Conservation (phyloP, 2,888 invertebrate genomes). For the Aporophyla nigra region DNA sequence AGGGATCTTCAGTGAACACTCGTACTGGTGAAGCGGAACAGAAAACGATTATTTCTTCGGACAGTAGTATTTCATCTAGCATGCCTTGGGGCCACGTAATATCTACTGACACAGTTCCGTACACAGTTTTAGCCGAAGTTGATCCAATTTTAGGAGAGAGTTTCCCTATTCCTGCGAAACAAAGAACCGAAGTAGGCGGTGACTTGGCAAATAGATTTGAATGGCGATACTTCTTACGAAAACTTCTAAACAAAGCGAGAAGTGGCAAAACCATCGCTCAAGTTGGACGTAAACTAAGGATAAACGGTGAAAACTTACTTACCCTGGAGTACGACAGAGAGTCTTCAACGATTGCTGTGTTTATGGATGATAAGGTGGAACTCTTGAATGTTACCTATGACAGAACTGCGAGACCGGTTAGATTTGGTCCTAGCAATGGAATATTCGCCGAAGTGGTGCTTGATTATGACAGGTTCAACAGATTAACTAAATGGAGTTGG, state of each 20-base stretch:
- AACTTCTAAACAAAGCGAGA: constrained; percentile 92
- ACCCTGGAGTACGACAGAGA: constrained; percentile 98
- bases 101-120: constrained; percentile 97
- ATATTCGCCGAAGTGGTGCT: constrained; percentile 97
- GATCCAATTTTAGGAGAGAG: constrained; percentile 97
- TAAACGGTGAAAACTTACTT: constrained; percentile 97
- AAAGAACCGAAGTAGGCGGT: constrained; percentile 96
- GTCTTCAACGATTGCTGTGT: constrained; percentile 95
- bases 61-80: constrained; percentile 95
- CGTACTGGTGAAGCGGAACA: constrained; percentile 96
- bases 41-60: constrained; percentile 94
- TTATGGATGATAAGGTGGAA: constrained; percentile 96
- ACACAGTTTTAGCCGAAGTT: constrained; percentile 96
- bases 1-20: constrained; percentile 96
- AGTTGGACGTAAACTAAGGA: constrained; percentile 95
- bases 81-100: constrained; percentile 97
- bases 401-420: constrained; percentile 95
- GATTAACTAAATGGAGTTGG: constrained; percentile 97
- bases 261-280: constrained; percentile 94
- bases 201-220: constrained; percentile 98
- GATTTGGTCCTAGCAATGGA: constrained; percentile 96
- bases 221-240: constrained; percentile 97
- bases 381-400: constrained; percentile 97
- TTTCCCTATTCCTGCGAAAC: constrained; percentile 97
- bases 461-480: constrained; percentile 97